phyloP scores from a whole-genome alignment of 2,797 vertebrate genomes.

The Brachyrhaphis roseni region DNA sequence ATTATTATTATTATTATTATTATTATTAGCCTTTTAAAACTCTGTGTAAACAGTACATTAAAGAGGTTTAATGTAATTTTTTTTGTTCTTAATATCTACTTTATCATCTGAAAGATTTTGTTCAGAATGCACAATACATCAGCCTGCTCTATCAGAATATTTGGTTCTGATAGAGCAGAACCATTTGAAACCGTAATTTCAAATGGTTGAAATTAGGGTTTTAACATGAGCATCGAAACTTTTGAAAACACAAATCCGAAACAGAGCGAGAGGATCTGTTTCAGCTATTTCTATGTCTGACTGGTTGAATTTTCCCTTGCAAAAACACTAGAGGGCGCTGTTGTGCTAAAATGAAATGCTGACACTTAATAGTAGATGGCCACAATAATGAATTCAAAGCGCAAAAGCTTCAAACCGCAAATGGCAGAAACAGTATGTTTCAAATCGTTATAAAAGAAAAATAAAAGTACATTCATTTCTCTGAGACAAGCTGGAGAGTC shows the following conservation, averaged over 20 bases:
- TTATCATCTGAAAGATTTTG: not conserved
- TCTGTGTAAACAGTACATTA: too few relatives aligned
- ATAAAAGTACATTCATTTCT: not conserved
- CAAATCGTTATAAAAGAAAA: not conserved
- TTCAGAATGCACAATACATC: not conserved
- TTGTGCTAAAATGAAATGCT: not conserved
- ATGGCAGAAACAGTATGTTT: not conserved
- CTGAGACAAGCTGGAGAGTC: not conserved
- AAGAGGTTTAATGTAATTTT: too few relatives aligned
- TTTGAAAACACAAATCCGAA: not conserved
- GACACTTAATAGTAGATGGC: too few relatives aligned
- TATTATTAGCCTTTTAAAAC: too few relatives aligned
- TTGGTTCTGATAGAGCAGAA: not conserved
- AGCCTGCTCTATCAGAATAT: not conserved
- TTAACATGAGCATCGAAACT: not conserved
- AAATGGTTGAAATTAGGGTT: not conserved
- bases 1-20: too few relatives aligned
- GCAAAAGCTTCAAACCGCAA: not conserved
- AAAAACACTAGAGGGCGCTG: constrained; percentile 44
- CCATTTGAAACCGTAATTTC: too few relatives aligned
- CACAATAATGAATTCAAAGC: not conserved
- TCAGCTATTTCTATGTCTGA: not conserved
- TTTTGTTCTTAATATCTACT: not conserved
- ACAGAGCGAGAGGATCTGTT: not conserved
- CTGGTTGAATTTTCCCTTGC: not conserved